phyloP scores from a whole-genome alignment of 2,113 vertebrate species.

The Nannobrachium achirus region DNA sequence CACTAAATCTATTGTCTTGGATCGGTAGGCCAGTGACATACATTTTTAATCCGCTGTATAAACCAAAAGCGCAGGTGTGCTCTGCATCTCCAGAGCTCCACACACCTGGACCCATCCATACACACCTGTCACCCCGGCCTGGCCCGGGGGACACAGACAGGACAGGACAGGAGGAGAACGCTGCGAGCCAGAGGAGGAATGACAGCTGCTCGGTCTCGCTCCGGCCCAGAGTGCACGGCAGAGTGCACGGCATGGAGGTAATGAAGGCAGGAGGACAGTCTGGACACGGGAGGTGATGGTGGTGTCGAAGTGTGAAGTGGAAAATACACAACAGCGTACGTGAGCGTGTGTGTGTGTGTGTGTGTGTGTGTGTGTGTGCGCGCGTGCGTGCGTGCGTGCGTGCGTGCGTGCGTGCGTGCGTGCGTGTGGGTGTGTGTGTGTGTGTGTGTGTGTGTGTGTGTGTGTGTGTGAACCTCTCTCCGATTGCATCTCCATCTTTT shows the following conservation, averaged over 20 bases:
- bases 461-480: not conserved
- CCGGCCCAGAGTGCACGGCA: slow-evolving; percentile 36
- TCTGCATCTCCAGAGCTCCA: slow-evolving; percentile 36
- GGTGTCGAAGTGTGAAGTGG: not conserved
- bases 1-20: slow-evolving; percentile 51
- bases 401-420: not conserved
- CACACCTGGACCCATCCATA: slow-evolving; percentile 27
- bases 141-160: not conserved
- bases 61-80: slow-evolving; percentile 84
- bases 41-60: slow-evolving; percentile 89
- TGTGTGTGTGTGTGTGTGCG: not conserved
- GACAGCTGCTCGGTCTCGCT: slow-evolving; percentile 64
- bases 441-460: not conserved
- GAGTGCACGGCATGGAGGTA: slow-evolving; percentile 42
- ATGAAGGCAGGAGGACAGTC: slow-evolving; percentile 45
- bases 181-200: slow-evolving; percentile 48
- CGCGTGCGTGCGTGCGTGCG: too few relatives aligned
- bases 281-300: not conserved
- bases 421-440: not conserved
- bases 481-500: too few relatives aligned
- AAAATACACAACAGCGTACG: not conserved
- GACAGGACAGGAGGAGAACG: slow-evolving; percentile 28
- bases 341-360: not conserved
- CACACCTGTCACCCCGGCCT: too few relatives aligned
- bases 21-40: slow-evolving; percentile 79